A percentile compares a stretch with the other conserved stretches of the same genome.
Evolutionary conservation across 2,888 invertebrate genomes (phyloP).

Genomic region (Lacanobia oleracea): DNA sequence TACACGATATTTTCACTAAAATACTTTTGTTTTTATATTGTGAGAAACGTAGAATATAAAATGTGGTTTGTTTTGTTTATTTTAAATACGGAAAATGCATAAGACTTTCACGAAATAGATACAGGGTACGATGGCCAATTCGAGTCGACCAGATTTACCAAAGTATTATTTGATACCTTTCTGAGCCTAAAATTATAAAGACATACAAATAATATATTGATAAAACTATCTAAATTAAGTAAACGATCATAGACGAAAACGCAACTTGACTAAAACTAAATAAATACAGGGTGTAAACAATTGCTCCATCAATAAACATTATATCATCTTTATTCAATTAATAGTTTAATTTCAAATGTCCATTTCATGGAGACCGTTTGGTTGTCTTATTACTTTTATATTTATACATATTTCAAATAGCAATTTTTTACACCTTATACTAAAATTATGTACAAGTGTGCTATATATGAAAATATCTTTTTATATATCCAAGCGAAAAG

Average conservation of each 20-base stretch:
- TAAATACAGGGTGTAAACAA: conserved; percentile 85
- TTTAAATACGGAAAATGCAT: conserved; percentile 3
- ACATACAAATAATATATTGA: conserved; percentile 58
- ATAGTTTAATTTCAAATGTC: conserved; percentile 59
- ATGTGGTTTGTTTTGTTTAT: conserved; percentile 1
- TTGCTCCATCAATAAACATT: conserved; percentile 72
- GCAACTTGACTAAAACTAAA: conserved; percentile 74
- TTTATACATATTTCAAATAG: conserved; percentile 71
- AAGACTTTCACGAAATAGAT: neutral
- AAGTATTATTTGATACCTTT: neutral
- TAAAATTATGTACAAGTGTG: conserved; percentile 83
- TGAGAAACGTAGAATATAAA: conserved; percentile 7
- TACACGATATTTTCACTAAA: neutral
- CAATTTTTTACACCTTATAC: conserved; percentile 85
- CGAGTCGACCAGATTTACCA: neutral
- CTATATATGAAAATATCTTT: conserved; percentile 83
- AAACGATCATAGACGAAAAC: conserved; percentile 72
- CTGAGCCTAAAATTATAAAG: conserved; percentile 66
- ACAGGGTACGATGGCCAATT: neutral
- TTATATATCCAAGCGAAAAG: conserved; percentile 74
- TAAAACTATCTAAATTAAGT: conserved; percentile 76
- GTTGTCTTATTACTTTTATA: conserved; percentile 62
- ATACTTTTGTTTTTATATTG: conserved; percentile 10
- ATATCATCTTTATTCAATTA: conserved; percentile 47
- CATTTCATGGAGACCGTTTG: conserved; percentile 77